Base-by-base conservation (phyloP, 2,113 vertebrate species). In the Platanista minor region DNA sequence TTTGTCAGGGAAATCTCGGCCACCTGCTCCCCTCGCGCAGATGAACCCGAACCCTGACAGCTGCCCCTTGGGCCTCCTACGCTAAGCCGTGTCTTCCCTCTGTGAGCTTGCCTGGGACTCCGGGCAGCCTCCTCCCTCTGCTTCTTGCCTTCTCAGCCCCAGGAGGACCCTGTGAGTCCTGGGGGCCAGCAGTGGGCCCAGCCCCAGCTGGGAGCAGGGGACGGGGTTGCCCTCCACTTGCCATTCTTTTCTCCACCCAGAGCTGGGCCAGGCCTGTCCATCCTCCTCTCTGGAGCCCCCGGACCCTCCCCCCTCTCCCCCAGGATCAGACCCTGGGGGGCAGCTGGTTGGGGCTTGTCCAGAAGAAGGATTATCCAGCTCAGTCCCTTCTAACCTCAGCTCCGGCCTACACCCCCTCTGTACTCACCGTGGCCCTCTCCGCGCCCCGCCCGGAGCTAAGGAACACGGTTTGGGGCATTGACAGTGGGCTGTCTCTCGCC, bases 1-100 rank as follows among this genome's bases (percentile, higher is more conserved):
- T 98, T 98, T 98, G 97, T 97, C 93, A 97, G 96, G 97, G 96
- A 97, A 97, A 97, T 98, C 96, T 93, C 82, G 12, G 93, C 87
- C 96, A 97, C 96, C 96, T 98, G 97, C 86, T 97, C 31, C 78
- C 89, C 57, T 92, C 82, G 95, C 95, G 97, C 98, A 98, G 96
- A 97, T 95, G 1, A 18, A 23, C 85, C 52, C 77, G 46, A 31
- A 54, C 54, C 87, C 75, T 41, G 82, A 69, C 96, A 96, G 93
- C 96, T 92, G 91, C 93, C 77, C 69, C 87, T 74, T 75, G 41
- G 84, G 81, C 84, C 94, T 94, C 92, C 7, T 23, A 2, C 66
- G 25, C 77, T 94, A 81, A 92, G 57, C 59, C 54, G 72, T 23
- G 6, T 69, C 82, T 94, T 78, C 94, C 86, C 46, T 46, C 43